Percentiles rank a stretch among this genome's conserved stretches.
These are phyloP conservation scores for Drosophila burlai DNA, from an alignment of 1,140 invertebrate species.

Conservation along the genomic window DNA sequence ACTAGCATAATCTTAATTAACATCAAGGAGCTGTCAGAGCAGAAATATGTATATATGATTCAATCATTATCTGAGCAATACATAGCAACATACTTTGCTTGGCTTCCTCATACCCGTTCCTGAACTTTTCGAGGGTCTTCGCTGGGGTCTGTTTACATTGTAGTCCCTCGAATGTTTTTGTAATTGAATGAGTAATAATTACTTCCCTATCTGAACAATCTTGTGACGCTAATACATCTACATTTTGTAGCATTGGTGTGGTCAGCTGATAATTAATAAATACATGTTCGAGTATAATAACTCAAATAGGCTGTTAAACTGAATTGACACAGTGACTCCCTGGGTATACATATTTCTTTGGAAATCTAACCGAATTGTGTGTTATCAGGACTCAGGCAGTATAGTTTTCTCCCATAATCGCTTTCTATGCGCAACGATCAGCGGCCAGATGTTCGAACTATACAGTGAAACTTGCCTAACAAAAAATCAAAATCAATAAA, in stretches of 20 bases:
- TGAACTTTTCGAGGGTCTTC: slow-evolving; percentile 27
- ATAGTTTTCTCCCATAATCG: slow-evolving; percentile 1
- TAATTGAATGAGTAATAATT: slow-evolving; percentile 43
- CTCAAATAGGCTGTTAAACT: slow-evolving; percentile 74
- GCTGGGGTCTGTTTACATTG: slow-evolving; percentile 22
- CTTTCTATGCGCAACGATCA: background rate
- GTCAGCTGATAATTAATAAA: slow-evolving; percentile 59
- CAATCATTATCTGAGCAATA: slow-evolving; percentile 24
- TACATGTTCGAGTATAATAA: slow-evolving; percentile 22
- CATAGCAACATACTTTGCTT: slow-evolving; percentile 13
- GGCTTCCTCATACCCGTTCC: slow-evolving; percentile 35
- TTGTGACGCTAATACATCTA: slow-evolving; percentile 5
- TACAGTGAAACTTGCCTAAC: slow-evolving; percentile 1
- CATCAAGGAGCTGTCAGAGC: slow-evolving; percentile 18
- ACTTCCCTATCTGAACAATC: slow-evolving; percentile 13
- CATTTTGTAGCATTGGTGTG: background rate
- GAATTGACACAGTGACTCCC: slow-evolving; percentile 64
- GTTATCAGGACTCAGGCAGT: slow-evolving; percentile 8
- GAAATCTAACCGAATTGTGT: slow-evolving; percentile 19
- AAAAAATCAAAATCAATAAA: too few relatives aligned
- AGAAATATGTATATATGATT: slow-evolving; percentile 1
- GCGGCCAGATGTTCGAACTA: slow-evolving; percentile 23
- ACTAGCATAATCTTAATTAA: slow-evolving; percentile 11
- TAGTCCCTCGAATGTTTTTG: slow-evolving; percentile 5
- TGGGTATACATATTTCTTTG: slow-evolving; percentile 9